Evolutionary conservation across 1,140 invertebrate species (phyloP), one percentile per base, ranked within the genome.

Genomic region (Aphis gossypii): DNA sequence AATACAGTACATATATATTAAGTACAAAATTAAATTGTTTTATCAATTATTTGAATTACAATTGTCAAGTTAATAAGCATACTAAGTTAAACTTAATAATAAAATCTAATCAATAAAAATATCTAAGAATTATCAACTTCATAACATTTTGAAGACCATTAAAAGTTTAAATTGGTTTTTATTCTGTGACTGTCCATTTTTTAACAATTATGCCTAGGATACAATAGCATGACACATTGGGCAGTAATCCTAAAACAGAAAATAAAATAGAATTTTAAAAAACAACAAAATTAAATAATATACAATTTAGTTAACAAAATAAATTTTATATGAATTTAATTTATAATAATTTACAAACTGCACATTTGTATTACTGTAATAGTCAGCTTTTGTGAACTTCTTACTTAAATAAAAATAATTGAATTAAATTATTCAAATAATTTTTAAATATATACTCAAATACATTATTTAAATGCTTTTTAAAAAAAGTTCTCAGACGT

Each of bases 211-310:
- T 1, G 96, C 95, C 94, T 96, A 97, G 94, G 97, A 97, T 94
- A 98, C 95, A 94, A 98, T 97, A 94, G 97, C 97, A 95, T 98
- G 97, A 94, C 97, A 98, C 25, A 98, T 95, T 0, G 97, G 97
- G 95, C 97, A 98, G 9, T 97, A 95, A 95, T 98, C 97, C 94
- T 98, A 97, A 51, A 87, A 87, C 4, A 90, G 14, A 88, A 94
- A 93, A 92, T 94, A 54, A n/a, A 94, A 82, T 9, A 92, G 46
- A 76, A 18, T 68, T 76, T 35, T n/a, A n/a, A 18, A 76, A 76
- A n/a, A n/a, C n/a, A 76, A 18, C 60, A 76, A 76, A 68, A 76
- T 76, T 35, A 76, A 76, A n/a, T 76, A 6, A 76, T n/a, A 18
- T 18, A 76, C 30, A 76, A 60, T 60, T 60, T 30, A 60, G 3